Evolutionary conservation across 2,888 invertebrate species (phyloP).

Genomic region (Phoenoteleia sp.): DNA sequence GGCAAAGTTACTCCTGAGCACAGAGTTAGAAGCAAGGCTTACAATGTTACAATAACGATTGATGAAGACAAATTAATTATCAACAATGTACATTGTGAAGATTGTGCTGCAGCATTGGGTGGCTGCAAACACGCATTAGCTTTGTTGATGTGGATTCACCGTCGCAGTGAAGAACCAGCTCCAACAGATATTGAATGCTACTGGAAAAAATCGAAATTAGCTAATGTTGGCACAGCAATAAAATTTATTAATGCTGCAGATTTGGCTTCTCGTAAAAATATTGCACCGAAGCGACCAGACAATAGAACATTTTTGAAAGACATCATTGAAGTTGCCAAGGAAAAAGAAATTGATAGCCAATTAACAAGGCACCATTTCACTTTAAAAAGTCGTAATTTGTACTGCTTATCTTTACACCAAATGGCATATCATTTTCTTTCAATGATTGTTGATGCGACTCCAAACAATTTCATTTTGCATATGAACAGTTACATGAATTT

Average conservation of each 20-base stretch:
- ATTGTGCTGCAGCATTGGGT: slow-evolving; percentile 39
- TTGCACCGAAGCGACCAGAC: no score
- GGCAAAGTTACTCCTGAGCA: slow-evolving; percentile 63
- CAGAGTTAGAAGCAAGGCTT: slow-evolving; percentile 55
- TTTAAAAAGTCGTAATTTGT: background rate
- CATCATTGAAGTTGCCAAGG: slow-evolving; percentile 7
- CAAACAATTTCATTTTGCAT: background rate
- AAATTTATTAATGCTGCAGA: slow-evolving; percentile 63
- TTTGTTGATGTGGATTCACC: slow-evolving; percentile 49
- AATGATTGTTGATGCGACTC: background rate
- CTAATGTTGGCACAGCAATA: slow-evolving; percentile 56
- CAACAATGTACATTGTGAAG: slow-evolving; percentile 29
- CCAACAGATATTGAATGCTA: slow-evolving; percentile 68
- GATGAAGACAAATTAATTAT: background rate
- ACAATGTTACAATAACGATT: slow-evolving; percentile 18
- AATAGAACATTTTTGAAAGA: slow-evolving; percentile 1
- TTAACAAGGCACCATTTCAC: slow-evolving; percentile 11
- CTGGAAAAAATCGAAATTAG: slow-evolving; percentile 71
- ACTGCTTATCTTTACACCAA: background rate
- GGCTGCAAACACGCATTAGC: slow-evolving; percentile 50
- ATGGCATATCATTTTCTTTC: slow-evolving; percentile 11
- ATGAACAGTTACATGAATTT: background rate
- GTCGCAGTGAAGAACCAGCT: slow-evolving; percentile 33
- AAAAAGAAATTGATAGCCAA: slow-evolving; percentile 8
- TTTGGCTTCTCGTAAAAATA: background rate